Evolutionary conservation across 1,140 invertebrate species (phyloP).

Genomic region (Micrasema minimum): DNA sequence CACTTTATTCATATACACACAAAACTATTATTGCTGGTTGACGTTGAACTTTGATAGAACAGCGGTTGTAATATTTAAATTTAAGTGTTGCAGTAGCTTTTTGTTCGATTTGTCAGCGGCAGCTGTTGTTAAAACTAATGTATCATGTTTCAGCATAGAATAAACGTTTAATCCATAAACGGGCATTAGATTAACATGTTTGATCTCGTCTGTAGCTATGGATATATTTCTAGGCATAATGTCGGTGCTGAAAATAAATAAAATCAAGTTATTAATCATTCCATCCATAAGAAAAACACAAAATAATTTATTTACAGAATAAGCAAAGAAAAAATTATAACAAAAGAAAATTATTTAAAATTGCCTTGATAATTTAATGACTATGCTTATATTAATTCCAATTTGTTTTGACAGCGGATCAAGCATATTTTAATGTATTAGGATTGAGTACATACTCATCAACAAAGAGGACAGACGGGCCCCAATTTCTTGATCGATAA

Average conservation of each 20-base stretch:
- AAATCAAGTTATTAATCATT: conserved; percentile 5
- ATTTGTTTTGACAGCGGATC: no score
- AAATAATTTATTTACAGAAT: no score
- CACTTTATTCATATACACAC: no score
- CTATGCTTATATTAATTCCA: no score
- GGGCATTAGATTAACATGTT: conserved; percentile 94
- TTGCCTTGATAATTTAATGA: no score
- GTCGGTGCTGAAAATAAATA: conserved; percentile 75
- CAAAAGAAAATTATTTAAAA: no score
- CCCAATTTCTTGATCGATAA: conserved; percentile 90
- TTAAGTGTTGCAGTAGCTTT: conserved; percentile 81
- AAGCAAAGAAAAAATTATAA: no score
- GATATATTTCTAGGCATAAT: conserved; percentile 89
- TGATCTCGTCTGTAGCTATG: conserved; percentile 78
- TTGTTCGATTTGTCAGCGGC: conserved; percentile 90
- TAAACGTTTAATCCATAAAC: conserved; percentile 89
- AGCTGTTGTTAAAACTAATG: conserved; percentile 86
- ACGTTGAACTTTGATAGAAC: conserved; percentile 66
- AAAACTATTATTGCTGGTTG: conserved; percentile 20
- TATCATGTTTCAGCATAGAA: conserved; percentile 96
- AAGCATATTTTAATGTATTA: no score
- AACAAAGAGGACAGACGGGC: conserved; percentile 93
- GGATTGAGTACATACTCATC: conserved; percentile 77
- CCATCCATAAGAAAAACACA: no score
- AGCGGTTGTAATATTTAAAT: conserved; percentile 70